phyloP scores from a whole-genome alignment of 2,797 vertebrate species.

The Taeniopygia guttata region DNA sequence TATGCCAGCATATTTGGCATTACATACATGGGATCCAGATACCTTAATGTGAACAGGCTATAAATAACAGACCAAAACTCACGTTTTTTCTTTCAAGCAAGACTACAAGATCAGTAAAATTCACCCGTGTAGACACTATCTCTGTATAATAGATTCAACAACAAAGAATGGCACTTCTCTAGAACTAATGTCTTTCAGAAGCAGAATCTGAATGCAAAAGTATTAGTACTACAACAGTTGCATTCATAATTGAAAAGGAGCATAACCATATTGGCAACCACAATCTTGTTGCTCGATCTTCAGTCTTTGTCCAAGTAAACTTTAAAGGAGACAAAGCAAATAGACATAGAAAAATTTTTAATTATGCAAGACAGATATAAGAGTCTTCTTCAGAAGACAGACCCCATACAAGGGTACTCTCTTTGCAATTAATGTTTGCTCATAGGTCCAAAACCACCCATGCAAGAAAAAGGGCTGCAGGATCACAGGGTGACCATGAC shows the following conservation, averaged over 20 bases:
- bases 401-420: neutral
- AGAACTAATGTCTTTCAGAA: neutral
- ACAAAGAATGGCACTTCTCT: neutral
- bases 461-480: neutral
- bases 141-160: neutral
- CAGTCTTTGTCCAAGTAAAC: neutral
- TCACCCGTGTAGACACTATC: neutral
- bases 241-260: neutral
- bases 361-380: neutral
- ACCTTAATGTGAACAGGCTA: neutral
- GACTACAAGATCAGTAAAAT: neutral
- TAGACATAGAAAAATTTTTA: neutral
- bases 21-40: neutral
- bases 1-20: neutral
- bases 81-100: neutral
- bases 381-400: neutral
- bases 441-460: neutral
- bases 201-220: neutral
- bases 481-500: neutral
- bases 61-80: conserved; percentile 47
- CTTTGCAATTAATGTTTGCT: neutral
- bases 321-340: neutral
- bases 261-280: neutral
- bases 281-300: neutral
- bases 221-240: neutral